A percentile compares a stretch with the other conserved stretches of the same genome.
Conservation (phyloP, 2,797 vertebrate genomes). For the Lutra lutra region DNA sequence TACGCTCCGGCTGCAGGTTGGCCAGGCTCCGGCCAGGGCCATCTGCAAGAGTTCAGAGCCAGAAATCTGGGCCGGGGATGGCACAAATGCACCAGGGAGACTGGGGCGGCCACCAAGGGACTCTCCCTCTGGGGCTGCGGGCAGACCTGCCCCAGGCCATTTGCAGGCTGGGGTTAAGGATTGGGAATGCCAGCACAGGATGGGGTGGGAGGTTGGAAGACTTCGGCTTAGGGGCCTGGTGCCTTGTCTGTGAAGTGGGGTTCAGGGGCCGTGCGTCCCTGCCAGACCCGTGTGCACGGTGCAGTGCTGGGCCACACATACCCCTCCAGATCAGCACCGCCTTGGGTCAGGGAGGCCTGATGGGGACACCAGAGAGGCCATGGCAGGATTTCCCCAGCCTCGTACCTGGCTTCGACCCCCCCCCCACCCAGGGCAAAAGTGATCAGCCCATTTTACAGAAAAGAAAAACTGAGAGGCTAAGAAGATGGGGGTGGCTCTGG, state of each 20-base stretch:
- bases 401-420: fast-evolving
- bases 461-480: not conserved
- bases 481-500: not conserved
- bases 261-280: not conserved
- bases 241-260: not conserved
- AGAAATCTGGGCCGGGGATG: not conserved
- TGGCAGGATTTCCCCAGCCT: not conserved
- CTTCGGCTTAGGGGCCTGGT: not conserved
- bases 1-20: not conserved
- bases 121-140: not conserved
- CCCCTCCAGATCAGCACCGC: not conserved
- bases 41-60: fast-evolving
- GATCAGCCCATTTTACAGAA: not conserved
- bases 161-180: too few relatives aligned
- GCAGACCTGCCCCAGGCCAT: fast-evolving
- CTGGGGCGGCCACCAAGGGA: fast-evolving
- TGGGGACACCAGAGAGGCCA: not conserved
- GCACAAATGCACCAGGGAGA: not conserved
- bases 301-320: not conserved
- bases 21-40: not conserved
- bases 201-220: not conserved
- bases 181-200: not conserved
- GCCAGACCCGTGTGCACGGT: fast-evolving
- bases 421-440: fast-evolving
- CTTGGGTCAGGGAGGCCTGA: fast-evolving